Percentiles rank a stretch among this genome's conserved stretches.
These are phyloP conservation scores for Ceratina australensis DNA, from an alignment of 1,140 invertebrate species.

Conservation along the genomic window DNA sequence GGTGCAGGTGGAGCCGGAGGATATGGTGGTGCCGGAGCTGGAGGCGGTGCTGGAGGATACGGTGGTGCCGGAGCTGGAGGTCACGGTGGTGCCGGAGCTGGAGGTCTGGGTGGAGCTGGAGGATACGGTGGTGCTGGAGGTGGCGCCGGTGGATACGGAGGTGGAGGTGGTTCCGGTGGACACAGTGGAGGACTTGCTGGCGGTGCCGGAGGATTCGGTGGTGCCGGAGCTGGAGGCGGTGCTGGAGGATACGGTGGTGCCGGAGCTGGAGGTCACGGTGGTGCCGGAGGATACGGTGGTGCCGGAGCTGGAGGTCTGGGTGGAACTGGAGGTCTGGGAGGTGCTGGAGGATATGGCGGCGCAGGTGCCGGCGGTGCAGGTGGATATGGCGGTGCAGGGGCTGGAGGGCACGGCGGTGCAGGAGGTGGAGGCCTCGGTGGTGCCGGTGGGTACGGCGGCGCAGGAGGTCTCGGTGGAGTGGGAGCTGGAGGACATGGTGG, in stretches of 20 bases:
- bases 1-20: constrained; percentile 8
- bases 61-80: constrained; percentile 10
- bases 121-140: constrained; percentile 12
- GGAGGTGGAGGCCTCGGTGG: constrained; percentile 2
- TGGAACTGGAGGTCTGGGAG: constrained; percentile 21
- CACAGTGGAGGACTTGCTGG: neutral
- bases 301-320: neutral
- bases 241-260: neutral
- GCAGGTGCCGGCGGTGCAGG: neutral
- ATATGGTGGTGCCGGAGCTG: constrained; percentile 1
- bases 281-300: constrained; percentile 21
- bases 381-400: constrained; percentile 17
- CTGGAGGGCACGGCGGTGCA: neutral
- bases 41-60: neutral
- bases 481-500: constrained; percentile 31
- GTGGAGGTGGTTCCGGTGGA: constrained; percentile 6
- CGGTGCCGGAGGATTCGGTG: constrained; percentile 15
- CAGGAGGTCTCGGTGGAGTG: neutral
- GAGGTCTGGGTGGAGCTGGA: constrained; percentile 32
- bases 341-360: constrained; percentile 28
- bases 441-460: constrained; percentile 11
- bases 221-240: constrained; percentile 18
- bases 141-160: constrained; percentile 2
- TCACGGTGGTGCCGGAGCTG: neutral
- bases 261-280: constrained; percentile 3